Evolutionary conservation across 92 coral and sea anemone species (phyloP), one percentile per base, ranked within the genome.

Genomic region (Epizoanthus rinbou): DNA sequence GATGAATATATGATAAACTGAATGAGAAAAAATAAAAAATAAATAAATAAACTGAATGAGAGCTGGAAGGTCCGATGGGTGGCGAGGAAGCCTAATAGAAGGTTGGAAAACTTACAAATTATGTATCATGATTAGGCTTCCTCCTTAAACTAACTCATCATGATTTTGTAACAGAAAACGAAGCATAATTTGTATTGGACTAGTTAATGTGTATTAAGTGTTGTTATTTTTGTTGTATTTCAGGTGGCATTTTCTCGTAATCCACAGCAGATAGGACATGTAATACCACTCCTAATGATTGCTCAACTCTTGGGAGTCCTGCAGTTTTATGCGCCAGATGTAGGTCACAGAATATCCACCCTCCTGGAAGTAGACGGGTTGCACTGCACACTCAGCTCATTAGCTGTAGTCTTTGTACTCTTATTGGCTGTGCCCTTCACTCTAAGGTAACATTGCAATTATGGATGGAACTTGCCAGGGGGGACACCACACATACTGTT

Each of bases 181-280:
- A 3, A 37, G 0, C 43, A 6, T 37, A 28, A 28, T 28, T 1
- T 37, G 43, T 37, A 37, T 6, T 37, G 43, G 43, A 37, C 43
- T 37, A 37, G 43, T 37, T 9, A 50, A 13, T 50, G 8, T 50
- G 54, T 50, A 45, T 0, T 21, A 16, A 54, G 25, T 43, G 6
- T 75, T 64, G 41, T 0, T 18, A 28, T 28, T 28, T 8, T 15
- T 31, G 56, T 21, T 53, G 6, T 58, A 73, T 75, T 78, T 23
- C 84, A 97, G 99, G 91, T 97, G 11, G 98, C 92, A 1, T 97
- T 97, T 81, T 85, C 92, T 68, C 91, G 90, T 63, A 85, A 67
- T 53, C 98, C 99, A 5, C 99, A 90, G 52, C 89, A 88, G 74
- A 86, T 97, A 50, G 94, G 97, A 63, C 83, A 88, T 74, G 92